A percentile compares a stretch with the other conserved stretches of the same genome.
Evolutionary conservation across 2,113 vertebrate genomes (phyloP).

Genomic region (Poecilia latipinna): DNA sequence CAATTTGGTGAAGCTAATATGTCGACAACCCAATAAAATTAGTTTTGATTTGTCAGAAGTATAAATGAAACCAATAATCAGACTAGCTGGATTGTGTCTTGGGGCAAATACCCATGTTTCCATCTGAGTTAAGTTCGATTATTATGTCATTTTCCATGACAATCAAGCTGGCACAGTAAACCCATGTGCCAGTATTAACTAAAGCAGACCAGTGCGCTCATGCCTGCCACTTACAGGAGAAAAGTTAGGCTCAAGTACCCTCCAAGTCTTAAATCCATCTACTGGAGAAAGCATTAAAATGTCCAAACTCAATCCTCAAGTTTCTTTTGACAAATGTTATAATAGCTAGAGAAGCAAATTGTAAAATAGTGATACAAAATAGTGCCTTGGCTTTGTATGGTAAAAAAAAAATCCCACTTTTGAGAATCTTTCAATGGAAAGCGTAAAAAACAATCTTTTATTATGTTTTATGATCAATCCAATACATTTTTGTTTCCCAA

Average conservation of each 20-base stretch:
- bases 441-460: background rate
- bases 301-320: conserved; percentile 23
- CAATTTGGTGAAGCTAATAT: conserved; percentile 54
- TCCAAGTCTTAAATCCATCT: conserved; percentile 33
- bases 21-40: conserved; percentile 35
- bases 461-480: background rate
- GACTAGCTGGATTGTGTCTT: conserved; percentile 41
- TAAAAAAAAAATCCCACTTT: background rate
- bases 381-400: conserved; percentile 7
- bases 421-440: background rate
- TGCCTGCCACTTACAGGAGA: background rate
- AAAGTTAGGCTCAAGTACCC: conserved; percentile 3
- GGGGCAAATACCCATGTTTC: conserved; percentile 28
- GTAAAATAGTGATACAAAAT: background rate
- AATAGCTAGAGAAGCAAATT: conserved; percentile 40
- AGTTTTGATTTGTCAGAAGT: conserved; percentile 44
- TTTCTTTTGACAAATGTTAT: conserved; percentile 5
- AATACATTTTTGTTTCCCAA: background rate
- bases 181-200: conserved; percentile 31
- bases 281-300: conserved; percentile 19
- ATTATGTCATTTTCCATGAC: conserved; percentile 44
- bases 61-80: conserved; percentile 54
- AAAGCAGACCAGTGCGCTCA: background rate
- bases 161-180: conserved; percentile 42
- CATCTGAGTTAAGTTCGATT: conserved; percentile 51